Percentiles rank a stretch among this genome's conserved stretches.
These are phyloP conservation scores for Agrochola circellaris DNA, from an alignment of 2,888 invertebrate genomes.

Conservation along the genomic window DNA sequence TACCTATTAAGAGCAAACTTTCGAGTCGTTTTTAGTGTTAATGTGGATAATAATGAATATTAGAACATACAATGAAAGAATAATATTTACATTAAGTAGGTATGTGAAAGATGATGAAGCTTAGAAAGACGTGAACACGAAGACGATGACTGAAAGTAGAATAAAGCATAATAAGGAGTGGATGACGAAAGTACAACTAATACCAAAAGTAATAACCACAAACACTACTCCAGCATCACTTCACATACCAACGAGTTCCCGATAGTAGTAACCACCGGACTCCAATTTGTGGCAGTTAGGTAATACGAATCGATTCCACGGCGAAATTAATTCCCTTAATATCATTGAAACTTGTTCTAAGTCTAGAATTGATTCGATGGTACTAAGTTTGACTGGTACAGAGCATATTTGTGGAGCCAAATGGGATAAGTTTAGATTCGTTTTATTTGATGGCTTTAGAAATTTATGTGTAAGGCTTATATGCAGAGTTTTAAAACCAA, in stretches of 20 bases:
- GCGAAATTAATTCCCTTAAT: conserved; percentile 75
- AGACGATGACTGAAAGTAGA: too few relatives aligned
- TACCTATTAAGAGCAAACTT: neutral
- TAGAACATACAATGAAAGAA: too few relatives aligned
- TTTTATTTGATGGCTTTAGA: conserved; percentile 53
- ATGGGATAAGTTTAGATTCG: conserved; percentile 59
- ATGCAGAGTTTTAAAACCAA: conserved; percentile 21
- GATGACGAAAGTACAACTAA: neutral
- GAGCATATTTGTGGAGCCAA: conserved; percentile 55
- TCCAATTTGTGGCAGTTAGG: conserved; percentile 74
- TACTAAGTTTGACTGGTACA: conserved; percentile 53
- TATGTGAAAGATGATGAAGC: neutral
- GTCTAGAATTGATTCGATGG: conserved; percentile 68
- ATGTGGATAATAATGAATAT: neutral
- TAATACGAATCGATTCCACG: conserved; percentile 74
- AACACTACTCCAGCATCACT: neutral
- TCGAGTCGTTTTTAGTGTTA: neutral
- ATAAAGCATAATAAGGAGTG: neutral
- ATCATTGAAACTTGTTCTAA: conserved; percentile 72
- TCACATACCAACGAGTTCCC: conserved; percentile 19
- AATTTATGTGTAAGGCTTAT: conserved; percentile 31
- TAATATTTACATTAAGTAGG: neutral
- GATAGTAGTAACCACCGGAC: conserved; percentile 61
- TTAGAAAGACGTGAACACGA: neutral
- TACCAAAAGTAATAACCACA: neutral